These are phyloP conservation scores for Bubalus kerabau DNA, from an alignment of 2,113 vertebrate species.

Conservation along the genomic window DNA sequence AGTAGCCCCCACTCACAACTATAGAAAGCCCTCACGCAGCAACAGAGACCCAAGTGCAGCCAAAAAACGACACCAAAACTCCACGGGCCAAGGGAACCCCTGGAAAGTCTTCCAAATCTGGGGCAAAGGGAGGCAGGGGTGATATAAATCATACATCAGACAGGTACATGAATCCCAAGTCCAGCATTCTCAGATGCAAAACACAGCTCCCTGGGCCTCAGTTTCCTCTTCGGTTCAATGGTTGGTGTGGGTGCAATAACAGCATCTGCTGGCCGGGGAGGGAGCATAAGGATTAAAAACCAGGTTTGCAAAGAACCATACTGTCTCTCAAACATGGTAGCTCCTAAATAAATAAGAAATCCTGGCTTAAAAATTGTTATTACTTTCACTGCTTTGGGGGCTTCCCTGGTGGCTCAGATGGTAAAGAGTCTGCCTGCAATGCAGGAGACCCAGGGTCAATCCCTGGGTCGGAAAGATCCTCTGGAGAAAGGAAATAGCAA, in stretches of 20 bases:
- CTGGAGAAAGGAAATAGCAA: not conserved
- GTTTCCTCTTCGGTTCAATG: too few relatives aligned
- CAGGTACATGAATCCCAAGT: not conserved
- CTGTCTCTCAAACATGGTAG: not conserved
- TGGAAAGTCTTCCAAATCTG: not conserved
- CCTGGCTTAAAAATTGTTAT: not conserved
- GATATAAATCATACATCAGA: not conserved
- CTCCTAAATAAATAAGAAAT: not conserved
- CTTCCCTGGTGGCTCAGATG: not conserved
- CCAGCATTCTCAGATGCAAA: not conserved
- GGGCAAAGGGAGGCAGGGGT: rapidly evolving
- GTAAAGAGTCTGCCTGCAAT: not conserved
- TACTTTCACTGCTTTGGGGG: not conserved
- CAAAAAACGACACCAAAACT: not conserved
- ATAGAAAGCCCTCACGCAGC: not conserved
- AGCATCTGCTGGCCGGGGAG: not conserved
- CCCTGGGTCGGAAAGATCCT: not conserved
- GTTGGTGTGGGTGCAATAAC: not conserved
- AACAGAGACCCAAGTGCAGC: not conserved
- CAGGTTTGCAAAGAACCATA: not conserved
- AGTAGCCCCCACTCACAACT: not conserved
- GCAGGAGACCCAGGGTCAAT: not conserved
- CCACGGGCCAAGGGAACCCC: not conserved
- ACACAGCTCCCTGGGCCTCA: not conserved
- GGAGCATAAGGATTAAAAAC: not conserved